phyloP scores from a whole-genome alignment of 2,888 invertebrate genomes.

The Plebejus anna region DNA sequence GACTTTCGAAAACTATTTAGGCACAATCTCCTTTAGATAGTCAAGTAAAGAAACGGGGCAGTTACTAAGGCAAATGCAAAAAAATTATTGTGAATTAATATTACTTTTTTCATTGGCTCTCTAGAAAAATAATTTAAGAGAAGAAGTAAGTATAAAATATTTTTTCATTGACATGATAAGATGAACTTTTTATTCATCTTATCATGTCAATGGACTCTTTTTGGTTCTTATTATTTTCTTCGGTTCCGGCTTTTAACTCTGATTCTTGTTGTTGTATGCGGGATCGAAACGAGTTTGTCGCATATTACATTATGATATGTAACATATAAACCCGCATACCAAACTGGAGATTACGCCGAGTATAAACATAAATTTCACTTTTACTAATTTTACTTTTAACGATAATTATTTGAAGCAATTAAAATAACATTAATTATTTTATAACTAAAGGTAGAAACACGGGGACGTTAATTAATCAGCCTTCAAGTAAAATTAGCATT shows the following conservation, averaged over 20 bases:
- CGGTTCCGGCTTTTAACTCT: neutral
- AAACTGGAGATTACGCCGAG: slow-evolving; percentile 61
- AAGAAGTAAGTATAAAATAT: too few relatives aligned
- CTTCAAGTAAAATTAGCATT: neutral
- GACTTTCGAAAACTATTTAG: neutral
- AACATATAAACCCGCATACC: slow-evolving; percentile 64
- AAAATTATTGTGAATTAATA: too few relatives aligned
- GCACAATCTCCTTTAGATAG: neutral
- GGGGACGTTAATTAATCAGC: neutral
- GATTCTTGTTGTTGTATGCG: slow-evolving; percentile 34
- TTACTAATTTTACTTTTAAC: slow-evolving; percentile 64
- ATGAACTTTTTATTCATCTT: neutral
- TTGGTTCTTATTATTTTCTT: neutral
- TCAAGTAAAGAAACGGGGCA: neutral
- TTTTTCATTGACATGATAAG: too few relatives aligned
- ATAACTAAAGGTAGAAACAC: neutral
- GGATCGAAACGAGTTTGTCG: slow-evolving; percentile 45
- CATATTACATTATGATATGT: slow-evolving; percentile 26
- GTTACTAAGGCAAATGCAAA: too few relatives aligned
- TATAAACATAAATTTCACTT: slow-evolving; percentile 73
- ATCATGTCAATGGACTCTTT: neutral
- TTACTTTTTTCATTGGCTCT: too few relatives aligned
- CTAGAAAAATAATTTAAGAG: too few relatives aligned
- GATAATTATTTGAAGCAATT: slow-evolving; percentile 11
- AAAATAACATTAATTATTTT: neutral